These are phyloP conservation scores for Mobula hypostoma DNA, from an alignment of 2,113 vertebrate genomes.

Conservation along the genomic window DNA sequence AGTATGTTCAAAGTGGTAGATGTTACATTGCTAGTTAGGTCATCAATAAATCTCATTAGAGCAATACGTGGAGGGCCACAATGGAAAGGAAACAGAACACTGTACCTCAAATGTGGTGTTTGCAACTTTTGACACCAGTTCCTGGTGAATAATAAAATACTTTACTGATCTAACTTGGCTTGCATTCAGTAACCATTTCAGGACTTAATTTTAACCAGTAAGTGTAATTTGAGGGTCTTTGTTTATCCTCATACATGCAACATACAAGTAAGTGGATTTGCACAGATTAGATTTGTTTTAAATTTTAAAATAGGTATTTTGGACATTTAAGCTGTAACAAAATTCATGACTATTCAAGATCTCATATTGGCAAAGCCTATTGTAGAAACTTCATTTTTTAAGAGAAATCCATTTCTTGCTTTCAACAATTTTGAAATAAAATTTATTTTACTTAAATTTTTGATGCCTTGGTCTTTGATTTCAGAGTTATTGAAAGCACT, in stretches of 20 bases:
- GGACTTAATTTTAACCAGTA: not conserved
- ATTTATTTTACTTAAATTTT: constrained; percentile 31
- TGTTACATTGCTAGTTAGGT: not conserved
- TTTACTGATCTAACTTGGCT: not conserved
- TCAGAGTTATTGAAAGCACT: constrained; percentile 35
- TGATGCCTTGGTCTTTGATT: constrained; percentile 27
- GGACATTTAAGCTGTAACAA: not conserved
- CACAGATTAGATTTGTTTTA: not conserved
- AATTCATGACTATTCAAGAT: constrained; percentile 21
- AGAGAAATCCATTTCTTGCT: constrained; percentile 31
- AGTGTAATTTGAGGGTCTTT: not conserved
- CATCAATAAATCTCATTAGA: not conserved
- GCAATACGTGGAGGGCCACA: not conserved
- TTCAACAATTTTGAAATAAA: constrained; percentile 38
- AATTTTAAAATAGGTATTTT: not conserved
- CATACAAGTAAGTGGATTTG: not conserved
- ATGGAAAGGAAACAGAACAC: not conserved
- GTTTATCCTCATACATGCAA: not conserved
- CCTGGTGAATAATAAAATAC: not conserved
- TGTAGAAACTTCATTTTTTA: constrained; percentile 22
- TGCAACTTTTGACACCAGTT: not conserved
- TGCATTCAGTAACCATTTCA: not conserved
- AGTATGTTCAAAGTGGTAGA: not conserved
- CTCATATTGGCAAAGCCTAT: constrained; percentile 26
- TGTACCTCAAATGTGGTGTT: not conserved